Evolutionary conservation across 2,888 invertebrate genomes (phyloP), one percentile per base, ranked within the genome.

Genomic region (Mesorhabditis sp.): DNA sequence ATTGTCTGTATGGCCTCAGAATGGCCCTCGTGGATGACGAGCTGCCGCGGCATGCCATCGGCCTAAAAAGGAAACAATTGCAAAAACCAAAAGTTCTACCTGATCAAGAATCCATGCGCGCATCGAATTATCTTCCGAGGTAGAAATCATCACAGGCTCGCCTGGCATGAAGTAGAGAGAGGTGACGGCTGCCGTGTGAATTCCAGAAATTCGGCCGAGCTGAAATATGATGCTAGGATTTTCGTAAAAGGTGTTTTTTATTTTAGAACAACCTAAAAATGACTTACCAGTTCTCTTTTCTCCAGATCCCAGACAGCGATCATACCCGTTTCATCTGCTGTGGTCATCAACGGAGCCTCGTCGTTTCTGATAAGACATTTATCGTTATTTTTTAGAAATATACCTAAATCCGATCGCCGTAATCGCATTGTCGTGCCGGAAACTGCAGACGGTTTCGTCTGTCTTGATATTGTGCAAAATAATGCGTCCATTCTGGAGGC

Each of bases 271-370:
- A 28, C 28, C 28, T 28, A 28, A 28, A 28, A 28, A 28, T 28
- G 28, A 28, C 28, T 10, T 10, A 50, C 89, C 0, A 95, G 89
- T 85, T 91, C 85, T 72, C 83, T 83, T 64, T 87, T 86, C 74
- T 89, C 88, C 73, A 98, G 89, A 87, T 96, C 91, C 97, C 97
- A 98, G 85, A 96, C 90, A 0, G 93, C 93, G 78, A 97, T 90
- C 83, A 94, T 92, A 0, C 98, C 97, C 4, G 72, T 76, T 4
- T 65, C 42, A 67, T 82, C 82, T 6, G 78, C 78, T 4, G 81
- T 78, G 0, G 81, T 76, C 81, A 86, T 77, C 4, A 74, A 66
- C 0, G 82, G 73, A 10, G 76, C 72, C 3, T 80, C 83, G 72
- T 86, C 86, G 28, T 77, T 76, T 44, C 85, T 85, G 65, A 71